phyloP scores from a whole-genome alignment of 2,888 invertebrate species.

The Drosophila glabriapex region DNA sequence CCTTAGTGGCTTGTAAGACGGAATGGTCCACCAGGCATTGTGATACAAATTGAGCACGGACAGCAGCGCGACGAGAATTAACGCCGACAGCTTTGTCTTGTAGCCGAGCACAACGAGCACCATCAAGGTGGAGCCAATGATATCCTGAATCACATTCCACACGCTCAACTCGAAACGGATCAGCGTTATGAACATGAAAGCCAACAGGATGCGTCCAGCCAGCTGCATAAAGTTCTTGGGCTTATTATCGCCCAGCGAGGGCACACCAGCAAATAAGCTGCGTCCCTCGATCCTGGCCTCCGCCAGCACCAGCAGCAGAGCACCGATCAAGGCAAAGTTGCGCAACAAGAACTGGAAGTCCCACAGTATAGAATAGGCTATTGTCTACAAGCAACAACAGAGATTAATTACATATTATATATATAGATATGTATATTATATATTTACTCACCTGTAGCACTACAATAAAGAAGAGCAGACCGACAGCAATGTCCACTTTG shows the following conservation, averaged over 20 bases:
- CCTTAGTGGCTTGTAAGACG: conserved; percentile 96
- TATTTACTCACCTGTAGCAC: conserved; percentile 92
- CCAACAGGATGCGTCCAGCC: conserved; percentile 96
- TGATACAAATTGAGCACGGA: conserved; percentile 97
- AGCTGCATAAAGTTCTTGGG: conserved; percentile 98
- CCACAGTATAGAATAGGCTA: conserved; percentile 99
- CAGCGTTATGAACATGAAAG: conserved; percentile 99
- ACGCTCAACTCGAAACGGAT: conserved; percentile 96
- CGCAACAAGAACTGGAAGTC: conserved; percentile 98
- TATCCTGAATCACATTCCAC: conserved; percentile 95
- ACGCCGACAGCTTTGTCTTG: conserved; percentile 98
- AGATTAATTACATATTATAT: background rate
- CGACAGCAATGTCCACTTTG: conserved; percentile 96
- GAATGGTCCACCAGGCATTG: conserved; percentile 99
- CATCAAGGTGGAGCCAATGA: conserved; percentile 97
- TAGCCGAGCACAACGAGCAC: conserved; percentile 98
- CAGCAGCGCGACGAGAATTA: conserved; percentile 96
- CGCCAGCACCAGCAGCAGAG: conserved; percentile 97
- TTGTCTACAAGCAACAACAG: conserved; percentile 88
- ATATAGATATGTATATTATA: background rate
- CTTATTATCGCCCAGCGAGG: conserved; percentile 96
- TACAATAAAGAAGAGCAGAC: conserved; percentile 97
- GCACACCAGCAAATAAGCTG: conserved; percentile 98
- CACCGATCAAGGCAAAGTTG: conserved; percentile 98
- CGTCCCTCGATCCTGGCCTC: conserved; percentile 97